These are phyloP conservation scores for Riptortus pedestris DNA, from an alignment of 1,140 invertebrate species.

Conservation along the genomic window DNA sequence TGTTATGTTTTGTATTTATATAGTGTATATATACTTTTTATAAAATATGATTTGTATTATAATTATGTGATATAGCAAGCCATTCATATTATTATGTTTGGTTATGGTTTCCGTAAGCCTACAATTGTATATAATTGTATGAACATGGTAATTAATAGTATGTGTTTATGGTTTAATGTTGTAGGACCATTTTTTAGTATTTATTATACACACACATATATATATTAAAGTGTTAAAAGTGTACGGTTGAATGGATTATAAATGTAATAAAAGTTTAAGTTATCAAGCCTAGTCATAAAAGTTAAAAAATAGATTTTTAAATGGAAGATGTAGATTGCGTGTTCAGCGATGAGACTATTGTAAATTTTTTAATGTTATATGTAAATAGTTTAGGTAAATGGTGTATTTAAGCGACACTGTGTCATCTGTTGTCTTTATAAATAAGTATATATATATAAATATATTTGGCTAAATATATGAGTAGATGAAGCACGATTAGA, in stretches of 20 bases:
- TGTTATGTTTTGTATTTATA: conserved; percentile 14
- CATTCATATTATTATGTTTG: conserved; percentile 22
- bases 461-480: conserved; percentile 2
- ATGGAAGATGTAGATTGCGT: conserved; percentile 11
- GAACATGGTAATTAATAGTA: conserved; percentile 9
- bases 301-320: conserved; percentile 15
- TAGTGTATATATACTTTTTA: conserved; percentile 12
- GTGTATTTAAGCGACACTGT: conserved; percentile 1
- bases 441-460: background rate
- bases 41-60: conserved; percentile 17
- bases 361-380: conserved; percentile 16
- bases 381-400: conserved; percentile 16
- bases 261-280: conserved; percentile 18
- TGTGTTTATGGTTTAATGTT: conserved; percentile 18
- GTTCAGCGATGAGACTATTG: conserved; percentile 4
- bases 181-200: conserved; percentile 10
- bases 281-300: conserved; percentile 19
- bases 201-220: conserved; percentile 14
- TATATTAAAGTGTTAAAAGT: background rate
- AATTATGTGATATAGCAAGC: conserved; percentile 17
- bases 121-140: conserved; percentile 23
- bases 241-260: background rate
- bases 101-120: conserved; percentile 25
- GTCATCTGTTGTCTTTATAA: conserved; percentile 4
- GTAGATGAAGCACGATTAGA: conserved; percentile 3